These are phyloP conservation scores for Icerya purchasi DNA, from an alignment of 2,888 invertebrate genomes.

Conservation along the genomic window DNA sequence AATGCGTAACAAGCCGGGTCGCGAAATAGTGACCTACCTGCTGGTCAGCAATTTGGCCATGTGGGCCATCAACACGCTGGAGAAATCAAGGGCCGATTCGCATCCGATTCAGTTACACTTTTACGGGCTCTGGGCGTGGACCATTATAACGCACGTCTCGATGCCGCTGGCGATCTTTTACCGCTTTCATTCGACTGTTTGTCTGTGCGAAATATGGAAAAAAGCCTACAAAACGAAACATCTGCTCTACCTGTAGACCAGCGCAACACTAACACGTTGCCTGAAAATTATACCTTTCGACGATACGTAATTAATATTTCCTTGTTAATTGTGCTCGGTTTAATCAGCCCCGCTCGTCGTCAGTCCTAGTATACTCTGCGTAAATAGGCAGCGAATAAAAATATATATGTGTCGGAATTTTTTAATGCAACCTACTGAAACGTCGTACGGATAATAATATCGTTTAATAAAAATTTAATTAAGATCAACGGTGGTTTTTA, in stretches of 20 bases:
- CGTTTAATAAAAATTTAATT: too few species aligned
- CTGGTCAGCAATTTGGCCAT: constrained; percentile 74
- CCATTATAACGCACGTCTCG: constrained; percentile 81
- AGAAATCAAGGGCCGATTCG: constrained; percentile 73
- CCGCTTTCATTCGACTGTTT: constrained; percentile 84
- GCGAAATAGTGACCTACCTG: constrained; percentile 82
- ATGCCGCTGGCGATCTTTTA: constrained; percentile 85
- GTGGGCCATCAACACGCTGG: constrained; percentile 85
- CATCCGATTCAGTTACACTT: constrained; percentile 80
- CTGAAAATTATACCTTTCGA: too few species aligned
- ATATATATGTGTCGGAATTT: too few species aligned
- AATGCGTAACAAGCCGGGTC: constrained; percentile 65
- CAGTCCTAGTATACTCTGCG: too few species aligned
- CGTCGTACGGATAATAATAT: too few species aligned
- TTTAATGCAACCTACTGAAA: too few species aligned
- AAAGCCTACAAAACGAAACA: constrained; percentile 76
- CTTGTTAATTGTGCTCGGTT: too few species aligned
- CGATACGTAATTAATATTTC: too few species aligned
- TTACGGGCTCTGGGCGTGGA: constrained; percentile 87
- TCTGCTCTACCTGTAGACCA: neutral
- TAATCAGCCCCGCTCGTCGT: too few species aligned
- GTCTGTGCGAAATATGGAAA: constrained; percentile 91
- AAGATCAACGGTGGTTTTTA: too few species aligned
- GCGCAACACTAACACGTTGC: too few species aligned
- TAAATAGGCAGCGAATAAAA: too few species aligned